Conservation (phyloP, 2,888 invertebrate genomes). For the Catocala fraxini region DNA sequence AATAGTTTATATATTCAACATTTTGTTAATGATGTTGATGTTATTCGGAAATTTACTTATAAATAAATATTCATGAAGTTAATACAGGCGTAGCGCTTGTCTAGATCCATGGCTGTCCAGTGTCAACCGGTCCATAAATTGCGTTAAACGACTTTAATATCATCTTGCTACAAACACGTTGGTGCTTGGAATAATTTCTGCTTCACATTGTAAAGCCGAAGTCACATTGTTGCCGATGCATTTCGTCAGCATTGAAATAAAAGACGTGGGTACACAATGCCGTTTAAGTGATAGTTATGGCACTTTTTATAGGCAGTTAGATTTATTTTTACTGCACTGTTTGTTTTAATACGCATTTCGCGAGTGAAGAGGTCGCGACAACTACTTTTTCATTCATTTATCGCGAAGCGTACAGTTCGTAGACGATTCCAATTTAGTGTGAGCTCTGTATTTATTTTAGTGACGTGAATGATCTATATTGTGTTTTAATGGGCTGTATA, state of each 20-base stretch:
- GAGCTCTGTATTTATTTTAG: slow-evolving; percentile 56
- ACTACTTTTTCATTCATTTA: slow-evolving; percentile 74
- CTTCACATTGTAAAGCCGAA: slow-evolving; percentile 56
- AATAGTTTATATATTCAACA: too few species aligned
- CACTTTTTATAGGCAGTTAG: slow-evolving; percentile 87
- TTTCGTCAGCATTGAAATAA: slow-evolving; percentile 73
- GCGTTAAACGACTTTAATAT: slow-evolving; percentile 50
- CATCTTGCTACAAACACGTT: slow-evolving; percentile 44
- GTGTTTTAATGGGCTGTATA: slow-evolving; percentile 53
- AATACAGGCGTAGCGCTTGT: slow-evolving; percentile 22
- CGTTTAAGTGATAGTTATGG: slow-evolving; percentile 88
- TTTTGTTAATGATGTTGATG: not conserved
- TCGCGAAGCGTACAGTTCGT: slow-evolving; percentile 56
- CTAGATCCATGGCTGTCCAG: slow-evolving; percentile 47
- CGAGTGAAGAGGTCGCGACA: slow-evolving; percentile 78
- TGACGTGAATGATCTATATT: slow-evolving; percentile 54
- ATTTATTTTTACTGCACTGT: slow-evolving; percentile 87
- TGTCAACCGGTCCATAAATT: slow-evolving; percentile 68
- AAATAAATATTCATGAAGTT: slow-evolving; percentile 57
- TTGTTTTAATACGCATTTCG: slow-evolving; percentile 86
- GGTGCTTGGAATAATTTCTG: slow-evolving; percentile 57
- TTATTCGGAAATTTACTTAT: slow-evolving; percentile 13
- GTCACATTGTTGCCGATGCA: slow-evolving; percentile 70
- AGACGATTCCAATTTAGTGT: slow-evolving; percentile 58
- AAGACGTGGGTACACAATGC: slow-evolving; percentile 77